Evolutionary conservation across 2,797 vertebrate genomes (phyloP).

Genomic region (Emys orbicularis): DNA sequence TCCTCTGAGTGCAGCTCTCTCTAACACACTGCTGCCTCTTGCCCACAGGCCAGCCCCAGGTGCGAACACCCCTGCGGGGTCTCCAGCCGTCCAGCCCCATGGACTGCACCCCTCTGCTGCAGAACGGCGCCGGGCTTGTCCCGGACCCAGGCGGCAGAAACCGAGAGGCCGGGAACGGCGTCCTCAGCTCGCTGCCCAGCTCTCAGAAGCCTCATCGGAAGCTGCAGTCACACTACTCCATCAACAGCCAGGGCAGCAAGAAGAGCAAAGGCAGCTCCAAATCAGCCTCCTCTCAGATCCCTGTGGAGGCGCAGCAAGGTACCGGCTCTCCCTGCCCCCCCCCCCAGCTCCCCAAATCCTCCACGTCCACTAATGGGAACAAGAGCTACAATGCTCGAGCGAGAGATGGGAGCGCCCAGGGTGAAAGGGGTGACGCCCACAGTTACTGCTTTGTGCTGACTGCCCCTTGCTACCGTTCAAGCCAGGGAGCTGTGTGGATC

Average conservation of each 20-base stretch:
- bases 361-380: background rate
- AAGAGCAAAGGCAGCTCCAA: constrained; percentile 94
- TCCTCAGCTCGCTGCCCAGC: constrained; percentile 77
- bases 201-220: constrained; percentile 86
- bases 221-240: constrained; percentile 90
- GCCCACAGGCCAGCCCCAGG: constrained; percentile 89
- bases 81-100: constrained; percentile 76
- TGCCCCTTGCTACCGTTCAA: background rate
- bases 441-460: background rate
- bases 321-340: fast-evolving
- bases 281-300: constrained; percentile 92
- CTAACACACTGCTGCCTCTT: fast-evolving
- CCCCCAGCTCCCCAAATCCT: background rate
- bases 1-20: background rate
- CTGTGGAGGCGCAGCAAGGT: constrained; percentile 93
- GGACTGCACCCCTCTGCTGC: constrained; percentile 82
- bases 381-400: background rate
- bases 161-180: constrained; percentile 76
- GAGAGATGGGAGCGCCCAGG: background rate
- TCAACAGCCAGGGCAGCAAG: constrained; percentile 94
- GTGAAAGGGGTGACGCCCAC: background rate
- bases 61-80: constrained; percentile 76
- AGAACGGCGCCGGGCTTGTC: constrained; percentile 81
- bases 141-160: constrained; percentile 79
- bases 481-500: background rate